phyloP scores from a whole-genome alignment of 2,888 invertebrate species.

The Acleris cristana region DNA sequence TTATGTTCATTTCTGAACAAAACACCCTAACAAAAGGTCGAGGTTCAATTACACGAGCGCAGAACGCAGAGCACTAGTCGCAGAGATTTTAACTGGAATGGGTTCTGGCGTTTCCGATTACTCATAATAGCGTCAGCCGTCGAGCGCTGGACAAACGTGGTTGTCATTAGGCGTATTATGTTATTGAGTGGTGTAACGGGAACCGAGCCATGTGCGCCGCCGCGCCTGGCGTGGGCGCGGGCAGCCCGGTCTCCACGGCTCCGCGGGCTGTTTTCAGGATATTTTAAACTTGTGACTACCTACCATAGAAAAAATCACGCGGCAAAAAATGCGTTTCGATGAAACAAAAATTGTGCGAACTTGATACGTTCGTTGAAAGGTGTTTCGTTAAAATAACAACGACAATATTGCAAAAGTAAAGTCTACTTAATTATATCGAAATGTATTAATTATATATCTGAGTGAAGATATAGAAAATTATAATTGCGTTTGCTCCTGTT shows the following conservation, averaged over 20 bases:
- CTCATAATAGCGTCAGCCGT: slow-evolving; percentile 39
- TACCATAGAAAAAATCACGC: no score
- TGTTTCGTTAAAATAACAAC: no score
- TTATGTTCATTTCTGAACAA: slow-evolving; percentile 9
- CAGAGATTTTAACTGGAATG: slow-evolving; percentile 39
- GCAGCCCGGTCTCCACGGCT: background rate
- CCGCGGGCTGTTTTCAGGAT: background rate
- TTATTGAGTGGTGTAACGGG: slow-evolving; percentile 49
- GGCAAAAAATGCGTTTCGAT: no score
- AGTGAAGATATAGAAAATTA: background rate
- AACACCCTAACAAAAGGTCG: slow-evolving; percentile 17
- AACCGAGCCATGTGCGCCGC: slow-evolving; percentile 50
- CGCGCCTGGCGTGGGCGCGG: background rate
- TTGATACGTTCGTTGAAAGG: no score
- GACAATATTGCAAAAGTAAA: no score
- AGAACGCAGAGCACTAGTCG: slow-evolving; percentile 31
- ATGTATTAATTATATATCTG: no score
- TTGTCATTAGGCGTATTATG: slow-evolving; percentile 40
- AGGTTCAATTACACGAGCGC: slow-evolving; percentile 29
- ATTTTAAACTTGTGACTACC: no score
- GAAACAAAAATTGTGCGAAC: no score
- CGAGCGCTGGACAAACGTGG: slow-evolving; percentile 32
- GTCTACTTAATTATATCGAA: no score
- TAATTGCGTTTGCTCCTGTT: slow-evolving; percentile 1
- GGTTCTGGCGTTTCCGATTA: slow-evolving; percentile 42